Conservation (phyloP, 2,113 vertebrate genomes). For the Eudyptes chrysolophus region DNA sequence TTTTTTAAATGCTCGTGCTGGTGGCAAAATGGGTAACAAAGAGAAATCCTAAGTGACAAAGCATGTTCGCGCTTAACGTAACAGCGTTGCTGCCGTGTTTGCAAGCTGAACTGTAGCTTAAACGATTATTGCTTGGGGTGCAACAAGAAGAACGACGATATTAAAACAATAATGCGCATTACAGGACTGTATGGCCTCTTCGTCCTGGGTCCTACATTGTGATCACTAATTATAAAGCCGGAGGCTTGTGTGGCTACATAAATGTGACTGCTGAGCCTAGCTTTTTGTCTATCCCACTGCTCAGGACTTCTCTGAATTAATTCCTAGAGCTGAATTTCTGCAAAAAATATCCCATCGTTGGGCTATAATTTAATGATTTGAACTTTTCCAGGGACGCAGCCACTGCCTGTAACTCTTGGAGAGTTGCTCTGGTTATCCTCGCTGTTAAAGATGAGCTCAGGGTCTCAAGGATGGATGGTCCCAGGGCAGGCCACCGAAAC, state of each 20-base stretch:
- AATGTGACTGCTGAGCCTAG: background rate
- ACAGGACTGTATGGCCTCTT: background rate
- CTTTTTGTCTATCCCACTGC: background rate
- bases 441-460: fast-evolving
- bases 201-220: background rate
- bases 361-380: background rate
- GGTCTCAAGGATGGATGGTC: background rate
- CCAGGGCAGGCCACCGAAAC: background rate
- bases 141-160: background rate
- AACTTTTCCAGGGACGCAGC: background rate
- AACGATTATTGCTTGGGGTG: background rate
- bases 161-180: background rate
- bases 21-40: background rate
- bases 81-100: background rate
- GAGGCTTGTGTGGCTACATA: background rate
- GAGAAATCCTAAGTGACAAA: background rate
- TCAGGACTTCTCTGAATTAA: background rate
- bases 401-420: background rate
- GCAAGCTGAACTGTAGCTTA: background rate
- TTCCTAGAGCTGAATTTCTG: background rate
- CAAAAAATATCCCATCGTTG: background rate
- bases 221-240: background rate
- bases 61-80: background rate
- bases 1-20: background rate
- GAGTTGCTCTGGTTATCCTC: background rate